Evolutionary conservation across 2,797 vertebrate genomes (phyloP), one percentile per base, ranked within the genome.

Genomic region (Cheirogaleus major): DNA sequence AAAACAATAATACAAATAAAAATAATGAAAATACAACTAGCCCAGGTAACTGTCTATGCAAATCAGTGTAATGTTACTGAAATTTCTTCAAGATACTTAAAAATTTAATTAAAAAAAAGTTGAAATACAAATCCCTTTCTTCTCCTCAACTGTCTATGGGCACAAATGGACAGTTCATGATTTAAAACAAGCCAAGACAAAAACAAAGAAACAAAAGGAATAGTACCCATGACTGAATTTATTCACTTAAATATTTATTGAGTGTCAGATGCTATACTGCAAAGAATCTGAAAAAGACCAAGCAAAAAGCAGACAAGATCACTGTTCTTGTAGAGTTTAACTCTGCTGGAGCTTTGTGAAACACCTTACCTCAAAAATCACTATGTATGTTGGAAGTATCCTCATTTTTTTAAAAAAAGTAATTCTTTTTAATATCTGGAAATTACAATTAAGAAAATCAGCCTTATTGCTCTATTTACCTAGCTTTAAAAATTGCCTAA

Each of bases 1-100:
- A 93, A 95, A 93, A 69, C 20, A 95, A 95, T n/a, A 93, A 95
- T 23, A 23, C 55, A 93, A 92, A 79, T 35, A 59, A 94, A 67
- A 85, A 7, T 59, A 61, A 81, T 75, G 61, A 94, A 93, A 93
- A 81, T 45, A 57, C 5, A 89, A 15, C 59, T 85, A 72, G 27
- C 35, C 14, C 30, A 50, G n/a, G 79, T 41, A 89, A 20, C 10
- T 80, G 27, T 59, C 67, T 85, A 90, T n/a, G 78, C 75, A 61
- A 75, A 93, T 72, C 50, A 76, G 27, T 76, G 13, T 48, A 22
- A 95, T 78, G 27, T 91, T 43, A 91, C 59, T 85, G 17, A 92
- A 87, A 90, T 70, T 76, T 84, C 57, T 97, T 79, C 79, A 82
- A 91, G n/a, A 50, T 30, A 83, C 61, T 7, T 75, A 41, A 89